Evolutionary conservation across 2,797 vertebrate species (phyloP), one percentile per base, ranked within the genome.

Genomic region (Limosa lapponica): DNA sequence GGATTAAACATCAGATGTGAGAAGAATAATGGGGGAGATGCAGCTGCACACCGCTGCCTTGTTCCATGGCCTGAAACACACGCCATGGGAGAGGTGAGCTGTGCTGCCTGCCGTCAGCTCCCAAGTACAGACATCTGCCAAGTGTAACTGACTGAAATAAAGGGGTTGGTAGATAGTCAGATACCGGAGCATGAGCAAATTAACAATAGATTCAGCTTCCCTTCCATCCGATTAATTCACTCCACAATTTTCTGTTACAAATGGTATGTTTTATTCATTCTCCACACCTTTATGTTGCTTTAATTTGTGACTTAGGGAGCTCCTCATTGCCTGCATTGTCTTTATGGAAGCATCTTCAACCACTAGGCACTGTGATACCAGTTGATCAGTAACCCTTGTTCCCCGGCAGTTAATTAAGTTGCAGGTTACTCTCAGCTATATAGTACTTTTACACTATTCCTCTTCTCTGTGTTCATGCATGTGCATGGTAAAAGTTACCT

Each of bases 401-500:
- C 24, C 46, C 25, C 36, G 81, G 64, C 30, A 82, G 15, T 61
- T 83, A 62, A 62, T 79, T 74, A 87, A 62, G 27, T 83, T 80
- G 34, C 2, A 4, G 27, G 7, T 10, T 82, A 46, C 34, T 80
- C 74, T 88, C n/a, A 82, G 32, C 44, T 80, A 27, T 78, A 12
- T 71, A 36, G 19, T 73, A 55, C 32, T 65, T 92, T n/a, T 73
- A 67, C 83, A 44, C 10, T 58, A 10, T 24, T 59, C 16, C 32
- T 94, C 39, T 91, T 87, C 55, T 82, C 67, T 89, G 15, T 90
- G 44, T 71, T 89, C 46, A 17, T 89, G 41, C 6, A n/a, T 32
- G 32, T 5, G 5, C 16, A 19, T 39, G 25, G 37, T 36, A 54
- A 44, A 55, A 43, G 89, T 97, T 95, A 99, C 99, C 99, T 99